Evolutionary conservation across 2,797 vertebrate species (phyloP), one percentile per base, ranked within the genome.

Genomic region (Megalops cyprinoides): DNA sequence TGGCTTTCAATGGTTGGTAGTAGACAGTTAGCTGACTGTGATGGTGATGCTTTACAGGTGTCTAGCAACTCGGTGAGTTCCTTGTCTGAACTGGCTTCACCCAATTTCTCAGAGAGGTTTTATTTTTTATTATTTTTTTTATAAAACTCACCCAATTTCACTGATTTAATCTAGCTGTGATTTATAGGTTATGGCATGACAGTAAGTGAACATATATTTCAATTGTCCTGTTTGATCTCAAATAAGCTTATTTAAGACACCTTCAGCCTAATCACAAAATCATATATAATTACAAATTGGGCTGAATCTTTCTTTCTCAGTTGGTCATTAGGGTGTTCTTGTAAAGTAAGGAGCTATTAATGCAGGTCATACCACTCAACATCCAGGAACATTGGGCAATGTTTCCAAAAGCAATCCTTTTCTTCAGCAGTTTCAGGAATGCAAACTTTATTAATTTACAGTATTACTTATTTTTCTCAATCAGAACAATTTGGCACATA

Each of bases 401-500:
- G 20, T 48, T 71, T 55, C 34, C 2, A 25, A 44, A 55, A 79
- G 80, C 28, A 74, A 58, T 56, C 51, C 3, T 31, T 28, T 25
- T 55, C 7, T 53, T 55, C 23, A 71, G 78, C 18, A 44, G 9
- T 42, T 80, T 81, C 78, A 87, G 55, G 81, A 92, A 91, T 90
- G 88, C 85, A 92, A 90, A 92, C 90, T 94, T 95, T 92, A 94
- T 94, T 94, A 44, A 90, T 88, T 88, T 90, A 82, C 81, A 85
- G 84, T 90, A 86, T 90, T 90, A 93, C 88, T 90, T 92, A 78
- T n/a, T 90, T 86, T 85, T 90, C 83, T 91, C 81, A 82, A 81
- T 86, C 85, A 82, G 88, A 90, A 87, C 86, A 91, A 88, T 90
- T 88, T 93, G 91, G 93, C 92, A 94, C 91, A 92, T 90, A 85